Evolutionary conservation across 2,113 vertebrate species (phyloP), one percentile per base, ranked within the genome.

Genomic region (Vicugna pacos): DNA sequence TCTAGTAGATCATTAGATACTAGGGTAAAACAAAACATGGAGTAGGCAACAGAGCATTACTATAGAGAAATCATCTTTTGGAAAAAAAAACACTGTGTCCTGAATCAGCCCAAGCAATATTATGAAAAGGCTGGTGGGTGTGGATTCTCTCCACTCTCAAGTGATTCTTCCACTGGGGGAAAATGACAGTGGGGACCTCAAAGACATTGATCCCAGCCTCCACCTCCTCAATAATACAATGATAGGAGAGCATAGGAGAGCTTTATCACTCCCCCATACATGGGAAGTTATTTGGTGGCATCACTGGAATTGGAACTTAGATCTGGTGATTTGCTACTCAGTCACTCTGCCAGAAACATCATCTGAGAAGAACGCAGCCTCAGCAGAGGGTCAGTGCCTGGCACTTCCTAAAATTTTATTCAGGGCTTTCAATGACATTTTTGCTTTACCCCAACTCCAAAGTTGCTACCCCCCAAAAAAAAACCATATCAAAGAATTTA

Each of bases 1-100:
- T 62, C 81, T 86, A 54, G 26, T 91, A 76, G 77, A 26, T 69
- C 28, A 48, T 89, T 20, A 94, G 80, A 94, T 60, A 72, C 13
- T 24, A 94, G 16, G 8, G 4, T 11, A 64, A 64, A 94, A 1
- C 11, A 87, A 60, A 54, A 35, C 32, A 28, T 8, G 5, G 56
- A 69, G 17, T 24, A 19, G 19, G 38, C 14, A 48, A 8, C n/a
- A 77, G 38, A 72, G 4, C 67, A 65, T 28, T 54, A 54, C 22
- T 24, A 5, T 35, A 35, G 30, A 60, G 48, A 46, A 65, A 84
- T 16, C 7, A 75, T 20, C 46, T 5, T 1, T n/a, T 86, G 48
- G 93, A 90, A 95, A 32, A 91, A 93, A 32, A 91, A 93, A 67
- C 2, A 62, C 15, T 8, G 16, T 56, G 14, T 8, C 20, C 87